A percentile compares a stretch with the other conserved stretches of the same genome.
Conservation (phyloP, 2,113 vertebrate genomes). For the Brachirus orientalis region DNA sequence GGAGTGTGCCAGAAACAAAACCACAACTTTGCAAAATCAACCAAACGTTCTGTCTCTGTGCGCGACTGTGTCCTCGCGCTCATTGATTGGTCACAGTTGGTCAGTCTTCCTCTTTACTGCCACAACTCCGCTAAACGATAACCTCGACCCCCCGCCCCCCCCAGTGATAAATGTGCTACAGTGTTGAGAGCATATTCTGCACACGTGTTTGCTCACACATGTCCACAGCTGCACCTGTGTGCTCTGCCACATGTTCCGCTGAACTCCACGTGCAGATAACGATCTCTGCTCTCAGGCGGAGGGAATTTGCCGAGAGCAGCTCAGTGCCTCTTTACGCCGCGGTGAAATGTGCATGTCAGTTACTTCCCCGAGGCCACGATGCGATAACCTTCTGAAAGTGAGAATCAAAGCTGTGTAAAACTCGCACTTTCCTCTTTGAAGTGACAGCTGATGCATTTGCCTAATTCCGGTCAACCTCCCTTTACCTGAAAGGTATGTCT, state of each 20-base stretch:
- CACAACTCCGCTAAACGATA: slow-evolving; percentile 9
- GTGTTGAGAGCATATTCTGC: not conserved
- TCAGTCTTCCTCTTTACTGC: not conserved
- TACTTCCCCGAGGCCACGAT: too few species aligned
- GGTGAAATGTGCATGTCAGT: too few species aligned
- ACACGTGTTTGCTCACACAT: slow-evolving; percentile 20
- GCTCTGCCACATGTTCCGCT: slow-evolving; percentile 31
- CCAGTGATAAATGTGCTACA: too few species aligned
- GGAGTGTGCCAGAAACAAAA: too few species aligned
- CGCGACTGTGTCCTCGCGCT: not conserved
- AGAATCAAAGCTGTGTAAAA: slow-evolving; percentile 1
- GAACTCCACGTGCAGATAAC: slow-evolving; percentile 24
- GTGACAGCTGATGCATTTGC: slow-evolving; percentile 34
- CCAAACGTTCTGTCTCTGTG: too few species aligned
- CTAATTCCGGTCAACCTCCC: slow-evolving; percentile 53
- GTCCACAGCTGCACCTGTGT: slow-evolving; percentile 32
- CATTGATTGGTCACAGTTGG: slow-evolving; percentile 13
- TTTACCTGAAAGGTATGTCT: not conserved
- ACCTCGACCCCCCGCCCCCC: not conserved
- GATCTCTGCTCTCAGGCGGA: slow-evolving; percentile 32
- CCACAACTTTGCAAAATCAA: too few species aligned
- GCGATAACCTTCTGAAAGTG: too few species aligned
- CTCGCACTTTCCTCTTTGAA: not conserved
- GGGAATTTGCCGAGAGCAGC: not conserved
- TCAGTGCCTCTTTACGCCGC: too few species aligned